A percentile compares a stretch with the other conserved stretches of the same genome.
Conservation (phyloP, 2,888 invertebrate species). For the Endomychus coccineus region DNA sequence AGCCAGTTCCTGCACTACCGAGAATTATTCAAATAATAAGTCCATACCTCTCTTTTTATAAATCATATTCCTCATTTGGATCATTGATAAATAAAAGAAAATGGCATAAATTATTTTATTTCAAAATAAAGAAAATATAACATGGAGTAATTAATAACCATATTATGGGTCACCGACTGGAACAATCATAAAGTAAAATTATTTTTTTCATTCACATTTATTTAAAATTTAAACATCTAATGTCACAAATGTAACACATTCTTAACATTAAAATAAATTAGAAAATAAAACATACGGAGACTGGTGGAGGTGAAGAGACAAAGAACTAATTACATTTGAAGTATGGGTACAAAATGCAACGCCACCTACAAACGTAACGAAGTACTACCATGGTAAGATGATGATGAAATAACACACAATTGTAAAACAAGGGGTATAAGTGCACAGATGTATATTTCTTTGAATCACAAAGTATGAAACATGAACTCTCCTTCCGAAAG, state of each 20-base stretch:
- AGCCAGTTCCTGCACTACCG: too few species aligned
- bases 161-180: slow-evolving; percentile 1
- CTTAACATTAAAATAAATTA: neutral
- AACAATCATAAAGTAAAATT: neutral
- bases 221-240: slow-evolving; percentile 1
- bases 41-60: too few species aligned
- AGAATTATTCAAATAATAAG: too few species aligned
- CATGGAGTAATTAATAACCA: neutral
- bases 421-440: neutral
- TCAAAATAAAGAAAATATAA: slow-evolving; percentile 1
- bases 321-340: neutral
- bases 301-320: neutral
- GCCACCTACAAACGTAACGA: too few species aligned
- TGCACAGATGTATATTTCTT: slow-evolving; percentile 1
- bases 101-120: slow-evolving; percentile 1
- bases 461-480: slow-evolving; percentile 1
- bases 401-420: neutral
- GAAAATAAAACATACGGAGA: neutral
- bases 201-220: neutral
- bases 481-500: neutral
- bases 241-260: neutral
- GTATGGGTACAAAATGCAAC: neutral
- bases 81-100: neutral
- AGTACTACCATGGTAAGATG: neutral
- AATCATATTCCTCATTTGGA: too few species aligned